Evolutionary conservation across 2,888 invertebrate species (phyloP), one percentile per base, ranked within the genome.

Genomic region (Pyrrhosoma nymphula): DNA sequence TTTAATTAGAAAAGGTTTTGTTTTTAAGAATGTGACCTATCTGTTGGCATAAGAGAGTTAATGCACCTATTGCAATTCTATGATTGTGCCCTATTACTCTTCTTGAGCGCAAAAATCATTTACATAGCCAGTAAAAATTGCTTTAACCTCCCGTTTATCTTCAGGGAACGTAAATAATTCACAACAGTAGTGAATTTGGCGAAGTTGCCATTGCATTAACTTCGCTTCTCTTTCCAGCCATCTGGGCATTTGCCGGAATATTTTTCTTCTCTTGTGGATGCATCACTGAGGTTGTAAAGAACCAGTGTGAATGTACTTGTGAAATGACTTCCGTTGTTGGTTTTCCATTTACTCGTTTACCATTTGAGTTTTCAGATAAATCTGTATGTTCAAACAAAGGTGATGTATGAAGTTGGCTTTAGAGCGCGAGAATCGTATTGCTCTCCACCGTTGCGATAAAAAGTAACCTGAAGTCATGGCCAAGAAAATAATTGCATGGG

Each of bases 321-420:
- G 35, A 26, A 35, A 82, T 82, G 82, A 82, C 82, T 82, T 82
- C 82, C 82, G 82, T 82, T 82, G 82, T 26, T 69, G n/a, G n/a
- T 2, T 35, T 82, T 82, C 35, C 82, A 82, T 82, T 69, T 82
- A 35, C n/a, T 35, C 82, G 30, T 12, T 35, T 10, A 35, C 35
- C 35, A 82, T 82, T 82, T 35, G 16, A 35, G 18, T 35, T 82
- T 35, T 35, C 16, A 82, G 35, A 82, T 82, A 82, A 82, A 82
- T 82, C 82, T 82, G 8, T 0, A 35, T 82, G 35, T 82, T 82
- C 82, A 82, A 82, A 16, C 82, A 35, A 30, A 35, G 82, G 82
- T 82, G 82, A 35, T 18, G 35, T 18, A 35, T 30, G 82, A 82
- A 82, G 35, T 82, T 35, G 82, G 35, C 30, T 16, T 35, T 3